Evolutionary conservation across 1,140 invertebrate genomes (phyloP).

Genomic region (Drosophila littoralis): DNA sequence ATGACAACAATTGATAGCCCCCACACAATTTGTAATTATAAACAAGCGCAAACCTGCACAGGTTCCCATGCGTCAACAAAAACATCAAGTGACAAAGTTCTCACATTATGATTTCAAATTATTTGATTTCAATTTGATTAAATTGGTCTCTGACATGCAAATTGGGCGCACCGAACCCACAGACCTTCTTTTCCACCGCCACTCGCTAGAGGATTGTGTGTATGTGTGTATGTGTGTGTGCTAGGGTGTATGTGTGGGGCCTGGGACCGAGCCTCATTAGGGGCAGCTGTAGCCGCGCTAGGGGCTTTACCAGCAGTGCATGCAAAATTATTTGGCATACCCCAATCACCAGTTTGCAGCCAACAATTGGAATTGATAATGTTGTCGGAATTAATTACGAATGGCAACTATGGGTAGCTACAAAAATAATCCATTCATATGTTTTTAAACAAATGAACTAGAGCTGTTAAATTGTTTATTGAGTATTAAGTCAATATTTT

Average conservation of each 20-base stretch:
- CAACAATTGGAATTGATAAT: conserved; percentile 26
- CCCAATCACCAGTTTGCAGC: background rate
- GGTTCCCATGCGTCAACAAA: conserved; percentile 67
- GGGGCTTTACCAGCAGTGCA: background rate
- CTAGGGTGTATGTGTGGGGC: background rate
- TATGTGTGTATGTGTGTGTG: background rate
- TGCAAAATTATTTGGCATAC: conserved; percentile 20
- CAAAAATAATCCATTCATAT: background rate
- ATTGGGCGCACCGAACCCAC: conserved; percentile 63
- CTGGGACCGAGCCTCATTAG: conserved; percentile 38
- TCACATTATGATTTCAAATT: conserved; percentile 83
- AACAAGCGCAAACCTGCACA: conserved; percentile 30
- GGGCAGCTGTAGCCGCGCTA: conserved; percentile 28
- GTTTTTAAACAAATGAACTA: background rate
- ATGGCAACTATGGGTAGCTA: background rate
- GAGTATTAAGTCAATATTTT: too few relatives aligned
- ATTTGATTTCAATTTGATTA: conserved; percentile 83
- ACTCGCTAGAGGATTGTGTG: background rate
- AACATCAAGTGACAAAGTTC: conserved; percentile 82
- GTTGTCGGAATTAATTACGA: background rate
- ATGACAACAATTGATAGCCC: background rate
- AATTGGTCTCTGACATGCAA: conserved; percentile 82
- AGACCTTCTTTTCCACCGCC: conserved; percentile 26
- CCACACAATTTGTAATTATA: conserved; percentile 42
- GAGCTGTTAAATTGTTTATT: too few relatives aligned